phyloP scores from a whole-genome alignment of 2,888 invertebrate genomes.

The Camponotus fellah region DNA sequence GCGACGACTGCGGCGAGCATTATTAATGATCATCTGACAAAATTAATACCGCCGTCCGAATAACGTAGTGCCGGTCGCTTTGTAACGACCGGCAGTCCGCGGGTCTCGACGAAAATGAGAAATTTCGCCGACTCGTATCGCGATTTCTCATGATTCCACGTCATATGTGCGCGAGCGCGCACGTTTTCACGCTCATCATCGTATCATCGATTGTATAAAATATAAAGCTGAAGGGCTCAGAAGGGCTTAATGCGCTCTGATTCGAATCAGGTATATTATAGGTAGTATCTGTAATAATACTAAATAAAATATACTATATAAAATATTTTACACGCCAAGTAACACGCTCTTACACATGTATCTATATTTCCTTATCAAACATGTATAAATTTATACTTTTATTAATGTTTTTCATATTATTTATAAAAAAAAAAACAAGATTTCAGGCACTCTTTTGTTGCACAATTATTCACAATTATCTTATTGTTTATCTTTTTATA shows the following conservation, averaged over 20 bases:
- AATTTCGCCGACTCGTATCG: constrained; percentile 37
- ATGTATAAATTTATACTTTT: too few species aligned
- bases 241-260: constrained; percentile 9
- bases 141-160: constrained; percentile 38
- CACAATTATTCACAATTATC: too few species aligned
- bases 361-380: too few species aligned
- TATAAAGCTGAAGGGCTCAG: neutral
- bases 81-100: constrained; percentile 50
- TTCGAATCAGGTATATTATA: neutral
- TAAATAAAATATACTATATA: too few species aligned
- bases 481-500: too few species aligned
- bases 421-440: too few species aligned
- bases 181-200: neutral
- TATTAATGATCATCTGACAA: constrained; percentile 78
- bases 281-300: too few species aligned
- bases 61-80: constrained; percentile 50
- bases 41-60: constrained; percentile 71
- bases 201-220: neutral
- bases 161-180: neutral
- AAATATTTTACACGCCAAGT: too few species aligned
- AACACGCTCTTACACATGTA: too few species aligned
- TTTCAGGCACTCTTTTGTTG: too few species aligned
- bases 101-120: constrained; percentile 46
- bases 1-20: constrained; percentile 50
- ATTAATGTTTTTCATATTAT: too few species aligned